Conservation (phyloP, 2,797 vertebrate genomes). For the Chrosomus eos region DNA sequence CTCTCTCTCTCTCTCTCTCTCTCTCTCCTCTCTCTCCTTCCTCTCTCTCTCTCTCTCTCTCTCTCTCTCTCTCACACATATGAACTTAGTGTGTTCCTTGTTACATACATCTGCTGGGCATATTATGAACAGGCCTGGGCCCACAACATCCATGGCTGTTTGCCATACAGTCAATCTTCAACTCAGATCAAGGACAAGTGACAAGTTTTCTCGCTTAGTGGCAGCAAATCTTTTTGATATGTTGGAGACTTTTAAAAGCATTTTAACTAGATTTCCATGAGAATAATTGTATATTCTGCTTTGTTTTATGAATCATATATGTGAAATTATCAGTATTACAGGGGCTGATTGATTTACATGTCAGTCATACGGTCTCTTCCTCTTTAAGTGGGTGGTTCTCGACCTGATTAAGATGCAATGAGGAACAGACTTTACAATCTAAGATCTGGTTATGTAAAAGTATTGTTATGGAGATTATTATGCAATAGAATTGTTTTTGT, state of each 20-base stretch:
- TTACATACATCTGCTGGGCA: constrained; percentile 63
- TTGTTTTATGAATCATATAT: not conserved
- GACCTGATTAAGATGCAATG: constrained; percentile 6
- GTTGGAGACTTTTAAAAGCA: not conserved
- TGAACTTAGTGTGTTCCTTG: constrained; percentile 48
- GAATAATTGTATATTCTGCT: not conserved
- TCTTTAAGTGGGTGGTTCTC: constrained; percentile 14
- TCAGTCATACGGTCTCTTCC: constrained; percentile 1
- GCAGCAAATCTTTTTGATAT: not conserved
- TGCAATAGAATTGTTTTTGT: not conserved
- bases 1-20: constrained; percentile 8
- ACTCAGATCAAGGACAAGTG: constrained; percentile 12
- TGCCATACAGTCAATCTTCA: constrained; percentile 1
- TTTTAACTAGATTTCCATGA: constrained; percentile 1
- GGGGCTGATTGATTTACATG: constrained; percentile 8
- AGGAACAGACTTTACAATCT: constrained; percentile 6
- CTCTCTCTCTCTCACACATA: constrained; percentile 42
- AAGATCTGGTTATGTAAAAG: constrained; percentile 6
- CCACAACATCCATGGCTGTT: constrained; percentile 24
- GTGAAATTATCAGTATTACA: not conserved
- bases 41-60: not conserved
- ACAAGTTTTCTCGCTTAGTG: not conserved
- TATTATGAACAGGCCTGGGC: constrained; percentile 49
- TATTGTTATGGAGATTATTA: constrained; percentile 9
- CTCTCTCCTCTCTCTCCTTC: not conserved